Percentiles rank a stretch among this genome's conserved stretches.
phyloP scores from a whole-genome alignment of 1,140 invertebrate species.

The Trialeurodes vaporariorum region DNA sequence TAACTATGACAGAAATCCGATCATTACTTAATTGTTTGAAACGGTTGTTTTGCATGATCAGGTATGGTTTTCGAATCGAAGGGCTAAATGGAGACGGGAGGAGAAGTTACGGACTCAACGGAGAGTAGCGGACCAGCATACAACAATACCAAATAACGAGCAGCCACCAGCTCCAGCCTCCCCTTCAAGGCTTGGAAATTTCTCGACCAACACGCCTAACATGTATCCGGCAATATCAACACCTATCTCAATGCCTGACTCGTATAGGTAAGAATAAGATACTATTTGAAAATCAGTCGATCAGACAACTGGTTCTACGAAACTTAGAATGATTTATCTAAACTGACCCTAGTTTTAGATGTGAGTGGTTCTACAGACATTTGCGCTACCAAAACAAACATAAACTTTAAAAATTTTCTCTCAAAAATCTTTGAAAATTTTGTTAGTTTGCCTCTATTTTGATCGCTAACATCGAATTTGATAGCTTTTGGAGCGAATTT shows the following conservation, averaged over 20 bases:
- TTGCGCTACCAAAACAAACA: no score
- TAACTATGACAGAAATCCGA: no score
- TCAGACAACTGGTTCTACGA: no score
- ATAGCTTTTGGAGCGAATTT: no score
- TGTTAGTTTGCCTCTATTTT: no score
- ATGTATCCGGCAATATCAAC: constrained; percentile 93
- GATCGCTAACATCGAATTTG: no score
- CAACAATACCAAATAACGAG: constrained; percentile 17
- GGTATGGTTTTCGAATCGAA: constrained; percentile 97
- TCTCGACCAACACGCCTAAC: constrained; percentile 70
- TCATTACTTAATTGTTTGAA: no score
- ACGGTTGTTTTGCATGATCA: constrained; percentile 32
- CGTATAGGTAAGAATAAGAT: constrained; percentile 61
- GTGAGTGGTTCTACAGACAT: no score
- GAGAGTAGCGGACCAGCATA: constrained; percentile 43
- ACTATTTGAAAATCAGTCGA: neutral
- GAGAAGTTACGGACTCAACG: constrained; percentile 90
- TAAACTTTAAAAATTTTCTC: no score
- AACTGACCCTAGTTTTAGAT: no score
- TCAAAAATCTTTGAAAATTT: no score
- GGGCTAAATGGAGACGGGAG: constrained; percentile 96
- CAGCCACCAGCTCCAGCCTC: constrained; percentile 40
- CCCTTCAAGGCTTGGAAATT: constrained; percentile 60
- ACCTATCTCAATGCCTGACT: constrained; percentile 84
- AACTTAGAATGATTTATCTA: no score